Percentiles rank a stretch among this genome's conserved stretches.
Evolutionary conservation across 2,888 invertebrate genomes (phyloP).

Genomic region (Cryptus armator): DNA sequence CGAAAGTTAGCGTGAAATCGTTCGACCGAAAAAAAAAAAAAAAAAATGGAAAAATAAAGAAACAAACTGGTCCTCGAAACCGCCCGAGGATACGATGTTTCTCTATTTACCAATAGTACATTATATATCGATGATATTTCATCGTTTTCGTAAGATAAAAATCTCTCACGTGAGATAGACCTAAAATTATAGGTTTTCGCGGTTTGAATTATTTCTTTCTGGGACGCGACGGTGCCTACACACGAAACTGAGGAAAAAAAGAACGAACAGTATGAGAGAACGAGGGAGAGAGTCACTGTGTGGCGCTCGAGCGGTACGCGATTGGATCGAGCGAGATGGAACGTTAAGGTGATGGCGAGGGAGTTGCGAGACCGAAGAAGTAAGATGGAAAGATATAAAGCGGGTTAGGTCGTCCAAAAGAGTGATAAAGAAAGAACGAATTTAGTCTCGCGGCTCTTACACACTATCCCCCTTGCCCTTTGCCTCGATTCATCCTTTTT

Average conservation of each 20-base stretch:
- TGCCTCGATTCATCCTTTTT: constrained; percentile 8
- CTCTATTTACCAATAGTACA: constrained; percentile 57
- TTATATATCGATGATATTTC: constrained; percentile 64
- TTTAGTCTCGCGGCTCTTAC: constrained; percentile 3
- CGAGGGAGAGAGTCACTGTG: constrained; percentile 14
- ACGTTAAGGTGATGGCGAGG: constrained; percentile 53
- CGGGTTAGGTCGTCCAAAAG: background rate
- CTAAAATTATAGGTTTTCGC: constrained; percentile 84
- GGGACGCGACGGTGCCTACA: constrained; percentile 58
- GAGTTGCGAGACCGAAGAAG: constrained; percentile 48
- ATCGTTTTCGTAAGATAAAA: constrained; percentile 75
- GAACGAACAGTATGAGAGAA: constrained; percentile 53
- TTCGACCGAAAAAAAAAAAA: background rate
- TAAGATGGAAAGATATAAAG: background rate
- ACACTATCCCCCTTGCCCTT: constrained; percentile 6
- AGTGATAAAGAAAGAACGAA: constrained; percentile 20
- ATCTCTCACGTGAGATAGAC: constrained; percentile 76
- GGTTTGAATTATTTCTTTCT: constrained; percentile 82
- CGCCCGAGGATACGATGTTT: constrained; percentile 41
- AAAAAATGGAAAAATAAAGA: background rate
- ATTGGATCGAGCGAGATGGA: constrained; percentile 66
- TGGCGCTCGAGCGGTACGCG: constrained; percentile 55
- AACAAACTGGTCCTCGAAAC: constrained; percentile 35
- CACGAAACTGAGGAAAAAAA: constrained; percentile 30
- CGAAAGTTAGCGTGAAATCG: background rate